A percentile compares a stretch with the other conserved stretches of the same genome.
phyloP scores from a whole-genome alignment of 2,113 vertebrate genomes.

The Riparia riparia region DNA sequence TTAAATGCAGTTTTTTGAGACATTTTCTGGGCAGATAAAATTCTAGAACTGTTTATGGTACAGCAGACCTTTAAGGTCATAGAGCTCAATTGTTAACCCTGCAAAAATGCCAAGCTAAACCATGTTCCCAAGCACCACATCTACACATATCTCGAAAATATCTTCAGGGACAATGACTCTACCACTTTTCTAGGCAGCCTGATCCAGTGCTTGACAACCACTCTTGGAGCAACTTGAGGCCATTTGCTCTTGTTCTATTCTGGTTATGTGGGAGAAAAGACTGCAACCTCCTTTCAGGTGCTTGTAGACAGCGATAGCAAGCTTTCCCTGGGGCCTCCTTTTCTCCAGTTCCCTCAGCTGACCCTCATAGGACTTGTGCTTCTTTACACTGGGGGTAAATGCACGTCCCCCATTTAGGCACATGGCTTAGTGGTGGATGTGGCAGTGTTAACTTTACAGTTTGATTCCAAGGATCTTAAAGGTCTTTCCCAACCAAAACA shows the following conservation, averaged over 20 bases:
- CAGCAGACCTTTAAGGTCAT: background rate
- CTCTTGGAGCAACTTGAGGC: background rate
- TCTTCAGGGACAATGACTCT: background rate
- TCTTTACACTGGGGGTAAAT: background rate
- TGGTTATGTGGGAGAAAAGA: background rate
- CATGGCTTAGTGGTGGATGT: background rate
- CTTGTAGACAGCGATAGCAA: background rate
- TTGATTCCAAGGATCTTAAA: background rate
- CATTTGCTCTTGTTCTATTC: background rate
- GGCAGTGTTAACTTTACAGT: background rate
- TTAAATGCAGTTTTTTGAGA: background rate
- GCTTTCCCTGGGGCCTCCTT: background rate
- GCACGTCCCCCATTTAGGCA: background rate
- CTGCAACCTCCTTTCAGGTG: background rate
- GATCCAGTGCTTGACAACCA: background rate
- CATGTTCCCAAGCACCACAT: background rate
- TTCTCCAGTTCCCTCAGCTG: background rate
- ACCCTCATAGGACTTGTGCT: fast-evolving
- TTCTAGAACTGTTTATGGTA: background rate
- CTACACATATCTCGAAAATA: background rate
- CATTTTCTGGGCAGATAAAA: background rate
- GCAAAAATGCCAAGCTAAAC: background rate
- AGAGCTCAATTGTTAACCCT: background rate
- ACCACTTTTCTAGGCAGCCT: background rate
- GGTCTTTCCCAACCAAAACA: background rate